These are phyloP conservation scores for Plectrocnemia conspersa DNA, from an alignment of 1,140 invertebrate genomes.

Conservation along the genomic window DNA sequence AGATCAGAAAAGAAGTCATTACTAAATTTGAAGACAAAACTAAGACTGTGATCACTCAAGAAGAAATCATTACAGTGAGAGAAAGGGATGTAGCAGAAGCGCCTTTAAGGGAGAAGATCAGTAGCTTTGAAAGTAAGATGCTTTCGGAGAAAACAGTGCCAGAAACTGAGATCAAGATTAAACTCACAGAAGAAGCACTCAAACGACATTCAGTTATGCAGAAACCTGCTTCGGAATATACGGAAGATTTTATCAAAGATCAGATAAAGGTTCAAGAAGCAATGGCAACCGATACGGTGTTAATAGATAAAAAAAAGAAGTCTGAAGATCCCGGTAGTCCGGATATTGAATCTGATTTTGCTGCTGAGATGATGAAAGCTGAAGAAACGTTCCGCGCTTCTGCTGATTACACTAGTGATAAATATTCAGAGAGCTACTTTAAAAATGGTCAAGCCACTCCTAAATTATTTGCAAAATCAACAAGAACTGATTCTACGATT, in stretches of 20 bases:
- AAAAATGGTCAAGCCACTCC: conserved; percentile 40
- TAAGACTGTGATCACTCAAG: conserved; percentile 26
- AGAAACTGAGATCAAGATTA: conserved; percentile 43
- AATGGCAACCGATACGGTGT: conserved; percentile 10
- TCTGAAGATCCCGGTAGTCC: conserved; percentile 28
- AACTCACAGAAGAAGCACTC: conserved; percentile 50
- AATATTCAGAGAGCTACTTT: conserved; percentile 51
- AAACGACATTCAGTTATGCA: conserved; percentile 50
- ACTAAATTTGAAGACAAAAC: conserved; percentile 22
- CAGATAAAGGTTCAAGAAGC: conserved; percentile 36
- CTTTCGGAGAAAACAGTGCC: conserved; percentile 42
- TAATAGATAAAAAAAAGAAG: conserved; percentile 8
- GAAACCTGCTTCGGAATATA: conserved; percentile 50
- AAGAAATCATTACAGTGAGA: conserved; percentile 39
- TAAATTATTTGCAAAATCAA: conserved; percentile 43
- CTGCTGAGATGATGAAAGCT: conserved; percentile 36
- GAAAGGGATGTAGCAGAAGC: conserved; percentile 48
- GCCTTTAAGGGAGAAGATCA: conserved; percentile 48
- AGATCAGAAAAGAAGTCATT: conserved; percentile 26
- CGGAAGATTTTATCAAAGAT: conserved; percentile 50
- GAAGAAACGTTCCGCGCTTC: conserved; percentile 45
- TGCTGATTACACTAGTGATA: conserved; percentile 49
- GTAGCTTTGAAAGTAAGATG: conserved; percentile 49
- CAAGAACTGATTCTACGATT: conserved; percentile 50
- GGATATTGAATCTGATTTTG: conserved; percentile 31